Evolutionary conservation across 2,797 vertebrate genomes (phyloP).

Genomic region (Pipistrellus kuhlii): DNA sequence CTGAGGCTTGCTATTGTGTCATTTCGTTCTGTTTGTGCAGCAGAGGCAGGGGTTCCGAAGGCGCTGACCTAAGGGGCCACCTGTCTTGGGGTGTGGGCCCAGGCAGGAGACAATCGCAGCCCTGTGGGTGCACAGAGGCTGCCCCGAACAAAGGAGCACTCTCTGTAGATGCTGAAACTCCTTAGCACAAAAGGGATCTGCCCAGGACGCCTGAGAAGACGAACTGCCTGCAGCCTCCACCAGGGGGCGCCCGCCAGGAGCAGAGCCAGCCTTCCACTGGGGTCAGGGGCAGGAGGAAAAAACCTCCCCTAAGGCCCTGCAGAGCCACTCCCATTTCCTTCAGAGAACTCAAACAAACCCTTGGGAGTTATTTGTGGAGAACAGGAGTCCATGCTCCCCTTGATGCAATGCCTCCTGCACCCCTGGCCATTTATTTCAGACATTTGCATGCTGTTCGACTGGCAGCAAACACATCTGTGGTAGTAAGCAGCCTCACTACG

Average conservation of each 20-base stretch:
- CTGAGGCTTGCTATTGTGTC: neutral
- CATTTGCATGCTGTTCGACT: accelerated
- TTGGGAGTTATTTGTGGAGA: accelerated
- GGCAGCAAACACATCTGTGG: neutral
- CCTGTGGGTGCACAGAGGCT: neutral
- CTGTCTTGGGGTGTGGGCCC: accelerated
- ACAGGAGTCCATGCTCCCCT: accelerated
- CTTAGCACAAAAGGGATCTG: accelerated
- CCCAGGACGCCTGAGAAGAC: accelerated
- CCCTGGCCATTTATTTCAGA: accelerated
- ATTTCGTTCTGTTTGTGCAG: accelerated
- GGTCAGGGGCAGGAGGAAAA: neutral
- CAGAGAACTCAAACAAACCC: accelerated
- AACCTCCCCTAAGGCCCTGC: accelerated
- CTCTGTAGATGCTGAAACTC: neutral
- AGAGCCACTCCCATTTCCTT: accelerated
- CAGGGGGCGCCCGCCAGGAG: accelerated
- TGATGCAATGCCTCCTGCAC: accelerated
- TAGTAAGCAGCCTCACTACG: accelerated
- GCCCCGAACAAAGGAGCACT: neutral
- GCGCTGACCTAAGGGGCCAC: conserved; percentile 8
- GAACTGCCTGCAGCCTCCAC: accelerated
- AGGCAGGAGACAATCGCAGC: neutral
- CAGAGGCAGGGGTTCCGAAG: neutral
- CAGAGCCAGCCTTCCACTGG: neutral